Evolutionary conservation across 2,113 vertebrate species (phyloP), one percentile per base, ranked within the genome.

Genomic region (Sminthopsis crassicaudata): DNA sequence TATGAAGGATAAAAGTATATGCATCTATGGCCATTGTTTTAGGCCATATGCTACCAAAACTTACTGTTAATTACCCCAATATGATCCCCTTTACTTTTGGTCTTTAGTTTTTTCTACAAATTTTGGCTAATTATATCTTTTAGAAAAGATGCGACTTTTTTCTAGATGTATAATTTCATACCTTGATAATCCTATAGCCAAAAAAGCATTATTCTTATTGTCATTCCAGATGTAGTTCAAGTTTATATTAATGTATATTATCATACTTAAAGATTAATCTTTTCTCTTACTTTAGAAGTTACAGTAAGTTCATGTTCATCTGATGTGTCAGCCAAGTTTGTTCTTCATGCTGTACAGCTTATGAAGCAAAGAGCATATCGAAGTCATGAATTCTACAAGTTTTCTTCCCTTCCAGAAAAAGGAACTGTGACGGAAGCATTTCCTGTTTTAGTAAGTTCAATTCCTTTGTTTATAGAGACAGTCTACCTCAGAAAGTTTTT

Each of bases 311-410:
- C 99, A 6, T 99, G 99, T 96, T 99, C 99, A 1, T 98, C 99
- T 92, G 99, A 99, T 12, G 99, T 99, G 89, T 99, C 99, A 0
- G 99, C 99, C 76, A 99, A 99, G 97, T 99, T 99, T 96, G 99
- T 99, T 92, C 99, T 99, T 89, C 99, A 99, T 90, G 99, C 99
- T 0, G 99, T 99, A 93, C 99, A 99, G 94, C 98, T 99, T 53
- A 99, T 99, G 96, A 99, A 99, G 96, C 99, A 99, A 96, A 99
- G 98, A 97, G 99, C 99, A 0, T 99, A 99, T 96, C 98, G 99
- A 98, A 99, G 99, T 57, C 99, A 99, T 36, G 99, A 99, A 84
- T 99, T 99, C 98, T 99, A 99, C 98, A 99, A 99, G 98, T 99
- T 99, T 97, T 99, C 98, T 57, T 99, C 99, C 4, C 98, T 99